Evolutionary conservation across 2,113 vertebrate genomes (phyloP), one percentile per base, ranked within the genome.

Genomic region (Catharus minimus): DNA sequence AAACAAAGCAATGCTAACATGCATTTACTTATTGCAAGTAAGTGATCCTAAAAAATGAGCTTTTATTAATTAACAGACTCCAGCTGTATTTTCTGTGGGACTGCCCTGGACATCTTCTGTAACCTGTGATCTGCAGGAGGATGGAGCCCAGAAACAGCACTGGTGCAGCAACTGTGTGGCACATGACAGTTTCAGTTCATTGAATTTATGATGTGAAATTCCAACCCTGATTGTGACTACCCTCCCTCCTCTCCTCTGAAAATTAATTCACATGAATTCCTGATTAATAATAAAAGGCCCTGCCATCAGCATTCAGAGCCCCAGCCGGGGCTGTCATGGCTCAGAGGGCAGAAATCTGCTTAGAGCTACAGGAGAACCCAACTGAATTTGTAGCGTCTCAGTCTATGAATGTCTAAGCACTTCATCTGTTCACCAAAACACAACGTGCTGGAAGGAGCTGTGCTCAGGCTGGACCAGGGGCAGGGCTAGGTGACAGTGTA

Each of bases 401-500:
- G 98, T 97, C 98, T 97, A 98, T 98, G 97, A 98, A 98, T 98
- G 97, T 81, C 95, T 98, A 98, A 98, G 97, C 97, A 96, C 97
- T 97, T 97, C 96, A 97, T 98, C 97, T 98, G 97, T 95, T 98
- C 96, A 82, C 77, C 85, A 73, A 66, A 89, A 94, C 79, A 96
- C 93, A 92, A 61, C 43, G 86, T 89, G 90, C 81, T 91, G 94
- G 73, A 95, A 91, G 87, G 22, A 74, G 81, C 89, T 90, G 95
- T 20, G 46, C 30, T 10, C 44, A 82, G 27, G 28, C 58, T 53
- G 68, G 71, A 66, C 30, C 47, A 17, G 14, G 28, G 89, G 76
- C 84, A 91, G 88, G 84, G 84, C 71, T 83, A 55, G 93, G 79
- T 87, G 90, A 89, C 82, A 93, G 38, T 10, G 69, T 36, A 52